Percentiles rank a stretch among this genome's conserved stretches.
These are phyloP conservation scores for Baronia brevicornis DNA, from an alignment of 2,888 invertebrate genomes.

Conservation along the genomic window DNA sequence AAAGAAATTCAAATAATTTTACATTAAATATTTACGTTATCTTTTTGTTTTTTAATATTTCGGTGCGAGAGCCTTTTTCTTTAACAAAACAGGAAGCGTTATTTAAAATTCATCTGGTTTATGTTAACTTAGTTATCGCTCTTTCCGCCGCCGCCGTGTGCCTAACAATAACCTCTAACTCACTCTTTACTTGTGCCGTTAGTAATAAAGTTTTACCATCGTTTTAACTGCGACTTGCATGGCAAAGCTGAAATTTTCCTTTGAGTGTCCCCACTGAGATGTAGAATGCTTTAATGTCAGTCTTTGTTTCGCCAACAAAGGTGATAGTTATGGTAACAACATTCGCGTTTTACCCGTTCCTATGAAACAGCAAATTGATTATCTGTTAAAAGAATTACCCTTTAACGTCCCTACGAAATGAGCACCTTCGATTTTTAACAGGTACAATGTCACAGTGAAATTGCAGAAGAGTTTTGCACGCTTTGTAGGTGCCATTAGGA, in stretches of 20 bases:
- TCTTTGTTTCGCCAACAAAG: conserved; percentile 12
- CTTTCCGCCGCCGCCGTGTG: conserved; percentile 18
- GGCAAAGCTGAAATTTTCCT: conserved; percentile 14
- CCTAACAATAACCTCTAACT: conserved; percentile 24
- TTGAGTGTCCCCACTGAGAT: conserved; percentile 7
- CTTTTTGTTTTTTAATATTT: background rate
- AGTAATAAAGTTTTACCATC: conserved; percentile 32
- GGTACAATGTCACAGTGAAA: conserved; percentile 12
- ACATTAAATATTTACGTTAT: conserved; percentile 14
- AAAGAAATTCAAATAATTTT: conserved; percentile 9
- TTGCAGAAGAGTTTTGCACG: background rate
- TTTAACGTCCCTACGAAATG: conserved; percentile 10
- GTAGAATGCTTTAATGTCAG: conserved; percentile 6
- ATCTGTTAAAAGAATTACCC: conserved; percentile 14
- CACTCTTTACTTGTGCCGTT: conserved; percentile 26
- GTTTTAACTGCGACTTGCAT: conserved; percentile 29
- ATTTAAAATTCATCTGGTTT: conserved; percentile 19
- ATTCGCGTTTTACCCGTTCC: conserved; percentile 6
- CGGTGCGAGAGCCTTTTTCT: conserved; percentile 1
- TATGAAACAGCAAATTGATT: conserved; percentile 15
- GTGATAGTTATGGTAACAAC: conserved; percentile 8
- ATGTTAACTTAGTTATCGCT: conserved; percentile 12
- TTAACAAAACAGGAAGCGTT: conserved; percentile 20
- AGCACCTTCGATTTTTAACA: conserved; percentile 11
- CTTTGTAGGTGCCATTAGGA: conserved; percentile 6